Base-by-base conservation (phyloP, 2,113 vertebrate species). In the Mirounga angustirostris region DNA sequence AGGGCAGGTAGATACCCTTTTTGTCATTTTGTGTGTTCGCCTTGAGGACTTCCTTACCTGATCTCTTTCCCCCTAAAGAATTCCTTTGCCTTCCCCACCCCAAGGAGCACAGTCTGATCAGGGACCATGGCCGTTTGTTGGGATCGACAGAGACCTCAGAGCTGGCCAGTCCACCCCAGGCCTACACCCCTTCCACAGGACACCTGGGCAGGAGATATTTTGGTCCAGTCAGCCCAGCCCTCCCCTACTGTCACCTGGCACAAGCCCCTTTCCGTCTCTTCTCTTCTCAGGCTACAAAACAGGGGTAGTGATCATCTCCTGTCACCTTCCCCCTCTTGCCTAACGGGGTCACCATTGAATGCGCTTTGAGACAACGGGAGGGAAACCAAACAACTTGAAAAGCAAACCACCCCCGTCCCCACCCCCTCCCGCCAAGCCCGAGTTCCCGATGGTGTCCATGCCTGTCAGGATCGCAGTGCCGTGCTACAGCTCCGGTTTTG, bases 41-140 rank as follows among this genome's bases (percentile, higher is more conserved):
- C 22, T 30, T 1, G 0, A 86, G 67, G 10, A 40, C 1, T 26
- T 11, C 46, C 33, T 58, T 54, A 3, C 24, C 63, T 5, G 7
- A 15, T 30, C 26, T 14, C 87, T 71, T 16, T 43, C 30, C 22
- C 30, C 82, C 78, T 40, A 22, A 89, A 69, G 12, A 80, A 76
- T 87, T 56, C 30, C 73, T 83, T 36, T 2, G 0, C 30, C n/a
- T 56, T 33, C 22, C 24, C 24, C 30, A 50, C 56, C 18, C 71
- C 24, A 8, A 30, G 13, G 43, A 58, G 46, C 28, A 28, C 26
- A 33, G 15, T 15, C 78, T 43, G 14, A 26, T 13, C 61, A 58
- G 26, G 8, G 8, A 16, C 2, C 24, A 7, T 1, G 30, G 7
- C 19, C 21, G 0, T 4, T 1, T 7, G 78, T 3, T 2, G 11